Conservation (phyloP, 1,140 invertebrate genomes). For the Meloidogyne floridensis region DNA sequence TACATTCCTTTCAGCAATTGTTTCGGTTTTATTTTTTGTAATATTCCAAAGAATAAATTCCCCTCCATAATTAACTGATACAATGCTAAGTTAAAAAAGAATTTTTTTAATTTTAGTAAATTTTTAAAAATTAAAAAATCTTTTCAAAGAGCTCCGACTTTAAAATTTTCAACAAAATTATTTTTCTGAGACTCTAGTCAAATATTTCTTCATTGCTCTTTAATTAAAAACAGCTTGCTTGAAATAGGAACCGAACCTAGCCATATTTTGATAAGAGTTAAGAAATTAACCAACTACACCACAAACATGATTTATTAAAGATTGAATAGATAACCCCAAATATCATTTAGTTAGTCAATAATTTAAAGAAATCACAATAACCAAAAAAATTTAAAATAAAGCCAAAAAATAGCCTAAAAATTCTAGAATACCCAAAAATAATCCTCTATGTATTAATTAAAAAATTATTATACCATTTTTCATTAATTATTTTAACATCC, state of each 20-base stretch:
- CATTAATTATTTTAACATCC: conserved; percentile 37
- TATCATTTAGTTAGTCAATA: too few species aligned
- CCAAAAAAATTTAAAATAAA: background rate
- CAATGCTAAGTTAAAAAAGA: conserved; percentile 40
- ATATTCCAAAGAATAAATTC: conserved; percentile 49
- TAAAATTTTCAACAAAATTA: conserved; percentile 14
- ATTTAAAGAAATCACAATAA: too few species aligned
- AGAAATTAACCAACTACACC: background rate
- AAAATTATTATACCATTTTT: conserved; percentile 15
- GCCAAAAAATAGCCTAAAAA: background rate
- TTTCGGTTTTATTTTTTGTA: conserved; percentile 28
- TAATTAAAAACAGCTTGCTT: conserved; percentile 25
- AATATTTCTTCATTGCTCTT: conserved; percentile 2
- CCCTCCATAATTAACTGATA: conserved; percentile 57
- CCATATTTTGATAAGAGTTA: background rate
- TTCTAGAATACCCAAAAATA: background rate
- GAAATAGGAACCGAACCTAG: background rate
- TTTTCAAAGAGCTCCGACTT: conserved; percentile 3
- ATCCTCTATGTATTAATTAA: background rate
- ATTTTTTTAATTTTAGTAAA: background rate
- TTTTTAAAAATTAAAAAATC: background rate
- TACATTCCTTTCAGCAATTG: conserved; percentile 2
- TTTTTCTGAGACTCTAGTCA: conserved; percentile 25
- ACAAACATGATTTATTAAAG: background rate
- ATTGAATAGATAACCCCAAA: too few species aligned